Evolutionary conservation across 2,113 vertebrate genomes (phyloP).

Genomic region (Corynorhinus townsendii): DNA sequence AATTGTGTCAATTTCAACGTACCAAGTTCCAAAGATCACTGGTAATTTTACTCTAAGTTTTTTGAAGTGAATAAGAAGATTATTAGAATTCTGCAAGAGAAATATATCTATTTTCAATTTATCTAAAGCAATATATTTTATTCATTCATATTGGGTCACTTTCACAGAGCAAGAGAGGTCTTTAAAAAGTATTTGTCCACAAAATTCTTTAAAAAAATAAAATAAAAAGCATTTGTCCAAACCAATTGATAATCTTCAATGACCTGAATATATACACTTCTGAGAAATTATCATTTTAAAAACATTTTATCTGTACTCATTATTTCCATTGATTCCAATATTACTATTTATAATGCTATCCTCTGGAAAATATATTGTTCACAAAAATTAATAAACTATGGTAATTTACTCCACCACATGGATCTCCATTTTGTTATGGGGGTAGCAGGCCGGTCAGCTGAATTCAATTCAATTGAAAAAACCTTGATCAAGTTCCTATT

Average conservation of each 20-base stretch:
- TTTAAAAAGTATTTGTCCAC: neutral
- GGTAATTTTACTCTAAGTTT: neutral
- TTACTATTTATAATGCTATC: no score
- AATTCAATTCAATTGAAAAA: neutral
- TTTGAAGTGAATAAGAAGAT: neutral
- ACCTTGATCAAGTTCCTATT: neutral
- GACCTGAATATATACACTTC: neutral
- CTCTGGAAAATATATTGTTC: no score
- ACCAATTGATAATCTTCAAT: neutral
- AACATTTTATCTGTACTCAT: neutral
- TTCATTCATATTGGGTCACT: neutral
- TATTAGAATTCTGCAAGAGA: neutral
- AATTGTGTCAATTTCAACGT: neutral
- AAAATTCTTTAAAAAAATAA: no score
- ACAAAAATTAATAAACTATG: no score
- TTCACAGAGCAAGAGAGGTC: neutral
- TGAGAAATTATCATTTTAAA: constrained; percentile 7
- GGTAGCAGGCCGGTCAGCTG: neutral
- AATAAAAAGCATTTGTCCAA: neutral
- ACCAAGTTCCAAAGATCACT: neutral
- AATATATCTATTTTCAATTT: neutral
- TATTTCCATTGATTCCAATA: no score
- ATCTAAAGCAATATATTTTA: neutral
- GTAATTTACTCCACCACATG: no score
- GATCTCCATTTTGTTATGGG: neutral